phyloP scores from a whole-genome alignment of 2,113 vertebrate genomes.

The Eptesicus fuscus region DNA sequence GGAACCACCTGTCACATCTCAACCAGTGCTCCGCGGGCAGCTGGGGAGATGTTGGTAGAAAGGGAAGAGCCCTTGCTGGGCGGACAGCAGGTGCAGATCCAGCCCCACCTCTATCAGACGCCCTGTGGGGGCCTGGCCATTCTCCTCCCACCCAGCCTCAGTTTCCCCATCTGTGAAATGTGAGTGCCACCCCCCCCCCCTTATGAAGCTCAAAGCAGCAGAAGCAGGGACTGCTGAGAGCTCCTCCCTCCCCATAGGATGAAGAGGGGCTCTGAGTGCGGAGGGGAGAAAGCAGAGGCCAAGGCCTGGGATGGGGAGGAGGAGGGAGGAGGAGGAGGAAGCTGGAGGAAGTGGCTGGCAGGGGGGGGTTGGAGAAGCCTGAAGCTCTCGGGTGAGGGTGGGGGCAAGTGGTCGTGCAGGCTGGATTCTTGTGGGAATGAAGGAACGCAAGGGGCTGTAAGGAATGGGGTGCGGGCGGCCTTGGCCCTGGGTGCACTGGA shows the following conservation, averaged over 20 bases:
- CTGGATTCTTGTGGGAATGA: too few relatives aligned
- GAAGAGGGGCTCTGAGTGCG: not conserved
- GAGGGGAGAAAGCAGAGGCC: not conserved
- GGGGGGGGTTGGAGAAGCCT: not conserved
- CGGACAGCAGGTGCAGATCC: not conserved
- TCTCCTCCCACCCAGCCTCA: not conserved
- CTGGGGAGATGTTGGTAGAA: not conserved
- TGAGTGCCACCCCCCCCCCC: not conserved
- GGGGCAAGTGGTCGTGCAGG: not conserved
- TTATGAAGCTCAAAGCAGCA: not conserved
- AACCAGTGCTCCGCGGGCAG: fast-evolving
- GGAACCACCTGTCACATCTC: not conserved
- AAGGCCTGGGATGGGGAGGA: too few relatives aligned
- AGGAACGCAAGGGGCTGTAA: not conserved
- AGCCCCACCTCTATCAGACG: not conserved
- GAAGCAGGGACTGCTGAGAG: not conserved
- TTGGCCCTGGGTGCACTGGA: not conserved
- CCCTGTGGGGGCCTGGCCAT: not conserved
- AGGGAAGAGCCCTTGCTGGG: not conserved
- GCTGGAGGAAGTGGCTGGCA: not conserved
- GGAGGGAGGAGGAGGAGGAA: not conserved
- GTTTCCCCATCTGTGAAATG: not conserved
- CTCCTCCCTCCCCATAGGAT: not conserved
- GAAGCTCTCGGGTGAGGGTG: not conserved
- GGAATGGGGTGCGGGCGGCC: not conserved